Base-by-base conservation (phyloP, 2,888 invertebrate species). In the Polylopha cassiicola region DNA sequence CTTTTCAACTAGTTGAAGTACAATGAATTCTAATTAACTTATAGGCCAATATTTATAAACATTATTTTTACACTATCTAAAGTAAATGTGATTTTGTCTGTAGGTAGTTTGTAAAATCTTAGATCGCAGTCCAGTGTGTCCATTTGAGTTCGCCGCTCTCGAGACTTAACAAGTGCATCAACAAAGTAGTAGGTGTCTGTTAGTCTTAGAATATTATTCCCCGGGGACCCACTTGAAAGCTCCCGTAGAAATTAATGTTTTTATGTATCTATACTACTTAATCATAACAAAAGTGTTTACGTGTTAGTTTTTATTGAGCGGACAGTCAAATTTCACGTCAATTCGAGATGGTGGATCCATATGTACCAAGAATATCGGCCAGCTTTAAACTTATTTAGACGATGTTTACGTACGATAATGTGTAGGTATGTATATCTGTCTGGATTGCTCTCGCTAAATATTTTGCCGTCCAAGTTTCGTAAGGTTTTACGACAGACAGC, bases 41-140 rank as follows among this genome's bases (percentile, higher is more conserved):
- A 73, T 84, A 80, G 78, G 81, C 72, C 81, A 82, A 80, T 75
- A 72, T 82, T 80, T 78, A 75, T 74, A 74, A 76, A 77, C 72
- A 77, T 82, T 84, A 85, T 85, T 84, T 85, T 82, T 82, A 84
- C 84, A 85, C 80, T 74, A 73, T 82, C 75, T 84, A 63, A 67
- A 63, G 65, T 65, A 58, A 73, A 79, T 78, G 80, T 80, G 75
- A 80, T 78, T 77, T 78, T 73, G 74, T 79, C 69, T 66, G 70
- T 77, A 77, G 43, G 27, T 42, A 20, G 76, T 55, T 60, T 55
- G 58, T 76, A 72, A 71, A 37, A 53, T 64, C 66, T 69, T 77
- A 76, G 72, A 65, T 58, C 62, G 58, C 77, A 70, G 81, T 78
- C 77, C 79, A 72, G 76, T 55, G 54, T 53, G 54, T 55, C 57